Conservation (phyloP, 2,113 vertebrate species). For the Tragelaphus strepsiceros region DNA sequence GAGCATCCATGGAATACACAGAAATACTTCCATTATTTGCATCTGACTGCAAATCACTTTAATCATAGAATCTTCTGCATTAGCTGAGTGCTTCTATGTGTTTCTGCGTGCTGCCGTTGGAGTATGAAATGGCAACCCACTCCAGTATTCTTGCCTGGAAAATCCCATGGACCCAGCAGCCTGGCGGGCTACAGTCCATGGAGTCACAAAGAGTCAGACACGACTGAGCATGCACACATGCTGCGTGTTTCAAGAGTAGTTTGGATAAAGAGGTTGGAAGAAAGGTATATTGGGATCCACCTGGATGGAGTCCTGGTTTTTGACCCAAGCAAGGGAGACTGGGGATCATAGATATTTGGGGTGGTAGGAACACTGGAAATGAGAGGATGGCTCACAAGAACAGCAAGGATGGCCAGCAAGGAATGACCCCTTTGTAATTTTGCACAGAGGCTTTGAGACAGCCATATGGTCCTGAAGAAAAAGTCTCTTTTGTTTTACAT, state of each 20-base stretch:
- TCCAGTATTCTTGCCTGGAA: neutral
- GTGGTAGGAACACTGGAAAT: neutral
- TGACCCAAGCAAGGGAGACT: neutral
- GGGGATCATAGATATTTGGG: neutral
- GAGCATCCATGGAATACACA: neutral
- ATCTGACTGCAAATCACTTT: neutral
- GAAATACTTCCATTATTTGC: neutral
- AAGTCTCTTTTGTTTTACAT: too few relatives aligned
- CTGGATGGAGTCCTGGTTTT: neutral
- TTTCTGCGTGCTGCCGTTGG: neutral
- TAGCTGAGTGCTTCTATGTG: neutral
- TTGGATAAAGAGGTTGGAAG: neutral
- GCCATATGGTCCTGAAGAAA: neutral
- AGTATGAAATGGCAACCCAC: neutral
- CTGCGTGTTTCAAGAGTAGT: neutral
- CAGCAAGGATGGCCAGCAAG: neutral
- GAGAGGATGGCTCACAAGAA: neutral
- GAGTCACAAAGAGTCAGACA: neutral
- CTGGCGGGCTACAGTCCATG: neutral
- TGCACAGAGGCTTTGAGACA: neutral
- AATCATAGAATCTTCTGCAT: neutral
- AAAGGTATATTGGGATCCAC: neutral
- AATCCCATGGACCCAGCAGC: neutral
- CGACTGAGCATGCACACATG: accelerated
- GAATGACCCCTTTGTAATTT: neutral